Evolutionary conservation across 2,888 invertebrate genomes (phyloP), one percentile per base, ranked within the genome.

Genomic region (Cheilosia vulpina): DNA sequence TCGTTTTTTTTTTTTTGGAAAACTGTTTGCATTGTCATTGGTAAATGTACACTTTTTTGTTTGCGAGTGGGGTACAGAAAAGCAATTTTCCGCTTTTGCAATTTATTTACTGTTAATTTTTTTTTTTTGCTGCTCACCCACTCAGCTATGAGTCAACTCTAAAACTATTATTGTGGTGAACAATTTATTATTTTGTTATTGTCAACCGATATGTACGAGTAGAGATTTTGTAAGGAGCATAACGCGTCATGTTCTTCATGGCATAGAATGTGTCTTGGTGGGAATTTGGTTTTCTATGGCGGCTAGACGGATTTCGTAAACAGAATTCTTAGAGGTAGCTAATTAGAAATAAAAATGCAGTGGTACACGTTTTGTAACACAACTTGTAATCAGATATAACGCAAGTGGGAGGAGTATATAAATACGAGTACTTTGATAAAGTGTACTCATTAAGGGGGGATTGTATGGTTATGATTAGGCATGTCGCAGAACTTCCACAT

Each of bases 21-120:
- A 31, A 57, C n/a, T 50, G 47, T 58, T 58, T 47, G 58, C 55
- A 34, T 55, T 43, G 27, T 63, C 63, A 71, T 58, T 58, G 13
- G 52, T 24, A 52, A 15, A 24, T 24, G 45, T 31, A 62, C 45
- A 41, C 41, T 58, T 58, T 19, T 21, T 41, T 6, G 24, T 21
- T 2, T 38, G 15, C 17, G 15, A 24, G 52, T 9, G 31, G 21
- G 11, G 50, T 17, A 27, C 5, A 52, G n/a, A 13, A 15, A 24
- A 17, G 17, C 17, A 47, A 47, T 47, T 47, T 47, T 47, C 21
- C 24, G 41, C 38, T n/a, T 13, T 43, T 38, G 58, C 19, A 15
- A 24, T 41, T 11, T 31, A 21, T 45, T n/a, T 17, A 43, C 27
- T 9, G 4, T 4, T 24, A 4, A 11, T 24, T 43, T n/a, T 24